phyloP scores from a whole-genome alignment of 2,797 vertebrate species.

The Gadopsis marmoratus region DNA sequence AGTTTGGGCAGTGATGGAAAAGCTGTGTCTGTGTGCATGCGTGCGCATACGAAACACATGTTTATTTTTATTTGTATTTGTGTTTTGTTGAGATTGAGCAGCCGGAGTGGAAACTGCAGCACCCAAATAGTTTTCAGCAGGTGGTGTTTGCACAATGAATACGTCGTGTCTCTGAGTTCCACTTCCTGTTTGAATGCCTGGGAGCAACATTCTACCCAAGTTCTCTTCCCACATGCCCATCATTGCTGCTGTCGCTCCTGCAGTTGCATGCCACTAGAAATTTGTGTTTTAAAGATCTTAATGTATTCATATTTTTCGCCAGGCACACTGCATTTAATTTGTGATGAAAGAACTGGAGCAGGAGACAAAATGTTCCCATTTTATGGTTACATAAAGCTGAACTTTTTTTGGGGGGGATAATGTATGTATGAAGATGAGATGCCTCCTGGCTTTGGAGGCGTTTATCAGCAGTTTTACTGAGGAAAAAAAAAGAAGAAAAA shows the following conservation, averaged over 20 bases:
- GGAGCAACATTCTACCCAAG: constrained; percentile 39
- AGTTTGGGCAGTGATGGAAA: constrained; percentile 7
- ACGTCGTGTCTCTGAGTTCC: constrained; percentile 36
- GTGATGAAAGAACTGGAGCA: constrained; percentile 65
- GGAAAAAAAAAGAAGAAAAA: neutral
- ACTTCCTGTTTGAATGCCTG: constrained; percentile 55
- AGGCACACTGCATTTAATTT: constrained; percentile 69
- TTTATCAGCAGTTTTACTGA: constrained; percentile 52
- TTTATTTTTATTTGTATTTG: constrained; percentile 29
- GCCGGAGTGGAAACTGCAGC: constrained; percentile 29
- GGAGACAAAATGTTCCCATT: constrained; percentile 59
- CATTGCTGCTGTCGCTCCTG: constrained; percentile 58
- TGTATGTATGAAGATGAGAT: constrained; percentile 56
- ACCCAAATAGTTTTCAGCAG: constrained; percentile 60
- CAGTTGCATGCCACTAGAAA: constrained; percentile 60
- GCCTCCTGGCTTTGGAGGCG: constrained; percentile 48
- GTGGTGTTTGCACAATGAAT: constrained; percentile 55
- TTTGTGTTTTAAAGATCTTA: constrained; percentile 62
- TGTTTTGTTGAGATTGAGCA: constrained; percentile 30
- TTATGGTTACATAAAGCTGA: constrained; percentile 50
- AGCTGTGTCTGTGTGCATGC: neutral
- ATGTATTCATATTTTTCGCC: constrained; percentile 68
- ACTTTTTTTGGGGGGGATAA: constrained; percentile 32
- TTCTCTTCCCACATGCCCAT: constrained; percentile 49
- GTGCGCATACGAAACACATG: neutral